Conservation (phyloP, 2,888 invertebrate species). For the Caenorhabditis zanzibari region DNA sequence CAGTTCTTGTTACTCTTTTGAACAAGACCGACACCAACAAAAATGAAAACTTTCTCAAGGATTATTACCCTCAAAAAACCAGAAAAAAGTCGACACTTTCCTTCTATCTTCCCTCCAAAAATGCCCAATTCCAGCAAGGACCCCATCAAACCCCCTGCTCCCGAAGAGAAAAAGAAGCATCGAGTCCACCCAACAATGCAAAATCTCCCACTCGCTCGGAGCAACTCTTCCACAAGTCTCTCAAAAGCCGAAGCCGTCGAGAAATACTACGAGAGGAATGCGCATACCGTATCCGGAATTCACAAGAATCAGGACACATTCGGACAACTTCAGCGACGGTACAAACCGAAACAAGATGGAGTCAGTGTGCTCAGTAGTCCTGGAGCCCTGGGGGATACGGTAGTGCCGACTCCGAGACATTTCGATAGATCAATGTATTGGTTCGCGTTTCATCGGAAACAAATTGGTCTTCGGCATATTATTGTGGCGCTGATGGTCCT, state of each 20-base stretch:
- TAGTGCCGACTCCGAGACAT: constrained; percentile 55
- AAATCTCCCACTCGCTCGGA: constrained; percentile 26
- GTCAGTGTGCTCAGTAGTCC: constrained; percentile 53
- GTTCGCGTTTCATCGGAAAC: constrained; percentile 70
- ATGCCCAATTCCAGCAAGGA: background rate
- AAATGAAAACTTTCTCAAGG: background rate
- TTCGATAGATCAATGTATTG: constrained; percentile 74
- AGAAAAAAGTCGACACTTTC: too few relatives aligned
- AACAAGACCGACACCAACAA: background rate
- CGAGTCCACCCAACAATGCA: constrained; percentile 39
- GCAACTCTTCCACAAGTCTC: constrained; percentile 37
- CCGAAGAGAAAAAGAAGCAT: constrained; percentile 36
- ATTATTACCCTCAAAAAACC: background rate
- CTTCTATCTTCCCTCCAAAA: background rate
- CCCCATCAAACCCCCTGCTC: background rate
- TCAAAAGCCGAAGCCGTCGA: constrained; percentile 48
- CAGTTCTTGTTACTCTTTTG: too few relatives aligned
- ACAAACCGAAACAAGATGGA: constrained; percentile 34
- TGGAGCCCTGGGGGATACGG: constrained; percentile 54
- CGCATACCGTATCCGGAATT: constrained; percentile 33
- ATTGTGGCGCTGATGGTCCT: constrained; percentile 63
- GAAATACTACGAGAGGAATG: constrained; percentile 47
- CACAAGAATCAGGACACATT: constrained; percentile 33
- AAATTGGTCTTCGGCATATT: constrained; percentile 72
- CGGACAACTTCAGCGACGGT: constrained; percentile 25